These are phyloP conservation scores for Catharus minimus DNA, from an alignment of 2,113 vertebrate species.

Conservation along the genomic window DNA sequence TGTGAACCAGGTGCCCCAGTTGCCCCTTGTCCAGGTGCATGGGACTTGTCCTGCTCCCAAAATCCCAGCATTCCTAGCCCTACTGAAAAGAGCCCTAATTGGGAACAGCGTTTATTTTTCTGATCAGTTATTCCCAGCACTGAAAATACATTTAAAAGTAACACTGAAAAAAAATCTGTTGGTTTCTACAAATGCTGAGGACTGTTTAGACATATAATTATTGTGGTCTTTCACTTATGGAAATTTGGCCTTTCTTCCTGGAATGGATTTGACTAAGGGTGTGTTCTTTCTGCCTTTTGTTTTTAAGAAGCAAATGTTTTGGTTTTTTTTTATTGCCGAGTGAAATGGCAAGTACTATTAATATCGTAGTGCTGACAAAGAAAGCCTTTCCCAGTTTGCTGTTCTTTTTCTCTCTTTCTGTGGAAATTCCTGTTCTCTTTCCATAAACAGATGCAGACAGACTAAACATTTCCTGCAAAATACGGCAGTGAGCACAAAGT, in stretches of 20 bases:
- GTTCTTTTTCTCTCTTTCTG: not conserved
- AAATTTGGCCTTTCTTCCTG: constrained; percentile 57
- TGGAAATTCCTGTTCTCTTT: constrained; percentile 23
- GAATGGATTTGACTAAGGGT: constrained; percentile 34
- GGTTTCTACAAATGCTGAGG: not conserved
- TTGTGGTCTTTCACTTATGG: not conserved
- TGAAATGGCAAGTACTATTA: constrained; percentile 16
- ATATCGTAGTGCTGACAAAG: constrained; percentile 43
- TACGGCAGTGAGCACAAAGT: not conserved
- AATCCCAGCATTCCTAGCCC: not conserved
- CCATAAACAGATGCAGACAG: constrained; percentile 21
- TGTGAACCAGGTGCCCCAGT: rapidly evolving
- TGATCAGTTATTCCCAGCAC: not conserved
- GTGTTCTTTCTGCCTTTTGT: not conserved
- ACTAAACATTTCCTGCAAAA: not conserved
- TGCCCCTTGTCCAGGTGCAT: rapidly evolving
- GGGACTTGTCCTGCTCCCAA: not conserved
- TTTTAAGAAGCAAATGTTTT: not conserved
- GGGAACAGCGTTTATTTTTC: not conserved
- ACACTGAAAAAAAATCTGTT: not conserved
- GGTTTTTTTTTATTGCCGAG: constrained; percentile 23
- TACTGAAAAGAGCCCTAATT: rapidly evolving
- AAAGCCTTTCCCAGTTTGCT: constrained; percentile 20
- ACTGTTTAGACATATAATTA: constrained; percentile 28
- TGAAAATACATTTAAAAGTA: not conserved